Conservation (phyloP, 2,888 invertebrate genomes). For the Andrena hattorfiana region DNA sequence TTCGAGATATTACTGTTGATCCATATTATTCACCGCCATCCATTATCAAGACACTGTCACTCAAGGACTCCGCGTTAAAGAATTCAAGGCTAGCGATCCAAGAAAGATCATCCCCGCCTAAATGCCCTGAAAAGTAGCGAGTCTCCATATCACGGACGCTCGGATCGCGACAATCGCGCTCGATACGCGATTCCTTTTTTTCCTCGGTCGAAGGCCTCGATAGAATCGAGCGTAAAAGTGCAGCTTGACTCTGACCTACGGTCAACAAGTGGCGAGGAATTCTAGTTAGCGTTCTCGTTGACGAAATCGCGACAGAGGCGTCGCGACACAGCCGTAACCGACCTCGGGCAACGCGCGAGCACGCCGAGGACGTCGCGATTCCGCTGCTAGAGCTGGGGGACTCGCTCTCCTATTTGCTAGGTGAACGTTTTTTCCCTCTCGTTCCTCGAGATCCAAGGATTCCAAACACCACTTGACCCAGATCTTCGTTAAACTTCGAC, state of each 20-base stretch:
- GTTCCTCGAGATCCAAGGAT: constrained; percentile 80
- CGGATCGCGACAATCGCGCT: background rate
- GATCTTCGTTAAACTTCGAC: constrained; percentile 80
- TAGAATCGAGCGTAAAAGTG: constrained; percentile 68
- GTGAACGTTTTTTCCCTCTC: constrained; percentile 64
- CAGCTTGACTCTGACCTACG: constrained; percentile 79
- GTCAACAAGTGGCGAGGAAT: constrained; percentile 61
- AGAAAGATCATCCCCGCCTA: no score
- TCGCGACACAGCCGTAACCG: constrained; percentile 54
- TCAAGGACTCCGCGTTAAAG: no score
- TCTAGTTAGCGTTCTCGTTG: constrained; percentile 54
- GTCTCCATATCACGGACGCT: background rate
- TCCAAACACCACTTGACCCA: constrained; percentile 83
- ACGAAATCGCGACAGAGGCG: constrained; percentile 45
- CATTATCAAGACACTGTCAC: no score
- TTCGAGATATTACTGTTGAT: no score
- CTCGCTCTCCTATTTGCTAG: constrained; percentile 67
- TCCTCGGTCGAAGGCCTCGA: constrained; percentile 26
- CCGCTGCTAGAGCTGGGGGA: constrained; percentile 59
- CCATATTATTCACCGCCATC: no score
- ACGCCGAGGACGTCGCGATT: constrained; percentile 67
- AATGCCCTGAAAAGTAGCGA: background rate
- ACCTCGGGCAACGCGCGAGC: constrained; percentile 57
- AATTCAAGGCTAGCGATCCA: no score
- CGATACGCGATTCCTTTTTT: constrained; percentile 11